Evolutionary conservation across 1,140 invertebrate species (phyloP).

Genomic region (Drosophila azteca): DNA sequence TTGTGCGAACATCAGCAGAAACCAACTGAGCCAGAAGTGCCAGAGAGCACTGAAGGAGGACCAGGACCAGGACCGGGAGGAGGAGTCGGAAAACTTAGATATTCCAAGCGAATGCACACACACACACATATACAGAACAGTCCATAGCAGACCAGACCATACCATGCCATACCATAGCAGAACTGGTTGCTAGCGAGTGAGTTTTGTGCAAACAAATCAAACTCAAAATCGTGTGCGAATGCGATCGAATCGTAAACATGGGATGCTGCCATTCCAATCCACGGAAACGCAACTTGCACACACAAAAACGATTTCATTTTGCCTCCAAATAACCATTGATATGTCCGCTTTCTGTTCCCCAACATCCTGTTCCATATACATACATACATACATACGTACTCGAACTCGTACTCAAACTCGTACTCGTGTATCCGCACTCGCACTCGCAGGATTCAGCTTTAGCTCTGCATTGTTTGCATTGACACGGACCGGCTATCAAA

Average conservation of each 20-base stretch:
- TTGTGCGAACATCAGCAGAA: conserved; percentile 71
- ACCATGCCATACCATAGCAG: not conserved
- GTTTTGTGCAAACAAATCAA: conserved; percentile 76
- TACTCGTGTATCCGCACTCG: conserved; percentile 8
- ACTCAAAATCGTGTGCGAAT: conserved; percentile 80
- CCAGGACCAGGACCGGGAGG: conserved; percentile 1
- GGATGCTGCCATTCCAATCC: conserved; percentile 20
- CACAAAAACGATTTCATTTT: conserved; percentile 77
- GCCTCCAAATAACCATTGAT: conserved; percentile 75
- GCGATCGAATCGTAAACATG: conserved; percentile 72
- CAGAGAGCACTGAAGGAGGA: not conserved
- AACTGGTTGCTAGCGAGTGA: conserved; percentile 43
- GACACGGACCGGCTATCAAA: conserved; percentile 67
- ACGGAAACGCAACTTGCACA: conserved; percentile 72
- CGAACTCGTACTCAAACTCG: not conserved
- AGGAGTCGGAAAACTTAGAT: conserved; percentile 67
- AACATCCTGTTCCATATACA: conserved; percentile 25
- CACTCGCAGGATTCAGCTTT: conserved; percentile 4
- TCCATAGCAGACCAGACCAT: not conserved
- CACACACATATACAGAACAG: not conserved
- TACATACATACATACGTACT: too few species aligned
- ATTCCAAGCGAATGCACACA: conserved; percentile 75
- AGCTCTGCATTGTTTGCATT: conserved; percentile 66
- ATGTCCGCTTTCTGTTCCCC: conserved; percentile 44
- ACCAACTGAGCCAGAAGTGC: conserved; percentile 41